Base-by-base conservation (phyloP, 2,888 invertebrate species). In the Drosophila rellima region DNA sequence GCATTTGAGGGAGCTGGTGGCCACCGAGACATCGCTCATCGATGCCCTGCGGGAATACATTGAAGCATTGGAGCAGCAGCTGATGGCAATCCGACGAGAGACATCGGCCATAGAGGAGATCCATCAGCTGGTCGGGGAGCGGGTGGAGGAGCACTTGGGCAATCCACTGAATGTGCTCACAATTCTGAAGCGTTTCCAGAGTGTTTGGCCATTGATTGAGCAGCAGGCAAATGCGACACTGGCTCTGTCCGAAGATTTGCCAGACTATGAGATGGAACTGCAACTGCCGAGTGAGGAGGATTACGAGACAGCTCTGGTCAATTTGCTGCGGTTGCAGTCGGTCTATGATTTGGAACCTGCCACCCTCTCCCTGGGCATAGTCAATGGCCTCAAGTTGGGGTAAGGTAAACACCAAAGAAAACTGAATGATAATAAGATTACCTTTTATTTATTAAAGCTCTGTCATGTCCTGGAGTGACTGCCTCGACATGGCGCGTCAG, bases 161-260 rank as follows among this genome's bases (percentile, higher is more conserved):
- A 98, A 98, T 93, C 98, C 98, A 0, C 96, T 98, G 74, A 98
- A 98, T 92, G 98, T 98, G 5, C 98, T 97, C 92, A 94, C 97
- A 17, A 94, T 98, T 47, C 96, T 98, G 23, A 98, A 98, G 93
- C 94, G 97, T 86, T 94, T 98, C 89, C 97, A 98, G 0, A 95
- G 96, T 1, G 98, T 98, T 92, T 96, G 98, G 92, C 85, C 78
- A 4, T 95, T 95, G 65, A 51, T 91, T n/a, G 96, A 96, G 91
- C 93, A 94, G 71, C 93, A 95, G 37, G 88, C 90, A 1, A 77
- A 65, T 52, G 68, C 56, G 11, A 80, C 82, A 1, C 60, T 64
- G n/a, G 65, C 65, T 0, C 40, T 73, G 31, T 56, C 64, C n/a
- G 52, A 69, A n/a, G 42, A 39, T 29, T 6, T 57, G 11, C 59